Base-by-base conservation (phyloP, 2,888 invertebrate species). In the Caenorhabditis angaria region DNA sequence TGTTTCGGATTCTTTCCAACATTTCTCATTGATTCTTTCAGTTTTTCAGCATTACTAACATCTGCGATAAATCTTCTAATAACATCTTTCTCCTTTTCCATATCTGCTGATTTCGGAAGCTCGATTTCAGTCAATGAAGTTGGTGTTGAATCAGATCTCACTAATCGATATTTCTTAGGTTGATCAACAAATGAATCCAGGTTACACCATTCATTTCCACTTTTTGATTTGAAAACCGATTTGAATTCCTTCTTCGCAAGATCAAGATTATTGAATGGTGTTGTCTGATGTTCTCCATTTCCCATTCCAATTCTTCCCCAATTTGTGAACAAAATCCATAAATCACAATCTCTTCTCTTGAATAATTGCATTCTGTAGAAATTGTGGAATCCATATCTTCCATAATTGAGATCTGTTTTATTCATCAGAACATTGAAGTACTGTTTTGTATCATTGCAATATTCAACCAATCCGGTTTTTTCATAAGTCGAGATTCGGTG, bases 351-450 rank as follows among this genome's bases (percentile, higher is more conserved):
- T n/a, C 83, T 81, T 61, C 88, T 82, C 28, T 89, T 86, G 64
- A 90, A 85, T 87, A 90, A 87, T 88, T 90, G 90, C 88, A 90
- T 88, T 76, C 89, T 89, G 83, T 90, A 90, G 85, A 90, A 90
- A 85, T 90, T 90, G 86, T 90, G 90, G 76, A 89, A 87, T 61
- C 90, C 90, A 76, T 85, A 89, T 20, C 83, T 65, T 22, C 89
- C 89, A 73, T 86, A 88, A 50, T 82, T 82, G 2, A 90, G 84
- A 79, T 90, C 90, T 12, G 90, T 89, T 77, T 89, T 89, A 25
- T 88, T 89, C 80, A 90, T 82, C 10, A 89, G 85, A n/a, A 82
- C 74, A 47, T 76, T 65, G 66, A 70, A 82, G 28, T 76, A 68
- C 41, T 77, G 80, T n/a, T 72, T 63, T 18, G 77, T 81, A 4